These are phyloP conservation scores for Nymphalis c-album DNA, from an alignment of 2,888 invertebrate genomes.

Conservation along the genomic window DNA sequence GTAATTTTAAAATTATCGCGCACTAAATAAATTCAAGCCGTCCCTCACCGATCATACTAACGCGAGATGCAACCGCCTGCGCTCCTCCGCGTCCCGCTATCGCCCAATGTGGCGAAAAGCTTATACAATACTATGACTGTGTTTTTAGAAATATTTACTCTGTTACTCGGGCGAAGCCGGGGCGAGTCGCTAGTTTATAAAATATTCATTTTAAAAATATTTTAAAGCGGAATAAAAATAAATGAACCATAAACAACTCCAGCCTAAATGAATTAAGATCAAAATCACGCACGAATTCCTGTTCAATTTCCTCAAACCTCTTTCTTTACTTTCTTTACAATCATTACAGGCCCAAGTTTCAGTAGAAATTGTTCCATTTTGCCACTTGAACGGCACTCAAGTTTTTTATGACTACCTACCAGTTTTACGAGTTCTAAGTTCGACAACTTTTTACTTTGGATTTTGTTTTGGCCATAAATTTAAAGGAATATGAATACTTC, in stretches of 20 bases:
- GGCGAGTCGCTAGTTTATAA: too few species aligned
- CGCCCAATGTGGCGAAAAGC: too few species aligned
- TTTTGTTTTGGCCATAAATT: not conserved
- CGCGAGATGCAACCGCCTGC: too few species aligned
- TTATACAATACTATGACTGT: too few species aligned
- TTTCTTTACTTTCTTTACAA: not conserved
- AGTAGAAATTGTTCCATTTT: constrained; percentile 2
- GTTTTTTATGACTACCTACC: not conserved
- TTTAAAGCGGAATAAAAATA: not conserved
- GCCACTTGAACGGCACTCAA: constrained; percentile 7
- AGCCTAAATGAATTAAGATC: not conserved
- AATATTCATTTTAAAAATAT: too few species aligned
- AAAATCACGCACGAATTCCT: not conserved
- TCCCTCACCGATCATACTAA: too few species aligned
- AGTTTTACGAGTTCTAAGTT: not conserved
- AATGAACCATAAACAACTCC: not conserved
- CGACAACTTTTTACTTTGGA: constrained; percentile 1
- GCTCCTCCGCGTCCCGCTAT: too few species aligned
- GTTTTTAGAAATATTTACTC: too few species aligned
- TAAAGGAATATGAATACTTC: not conserved
- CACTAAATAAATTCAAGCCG: too few species aligned
- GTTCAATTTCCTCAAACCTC: not conserved
- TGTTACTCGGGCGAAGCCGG: too few species aligned
- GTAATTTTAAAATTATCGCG: too few species aligned
- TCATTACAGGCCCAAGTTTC: constrained; percentile 7